A percentile compares a stretch with the other conserved stretches of the same genome.
Conservation (phyloP, 2,888 invertebrate species). For the Cybosia mesomella region DNA sequence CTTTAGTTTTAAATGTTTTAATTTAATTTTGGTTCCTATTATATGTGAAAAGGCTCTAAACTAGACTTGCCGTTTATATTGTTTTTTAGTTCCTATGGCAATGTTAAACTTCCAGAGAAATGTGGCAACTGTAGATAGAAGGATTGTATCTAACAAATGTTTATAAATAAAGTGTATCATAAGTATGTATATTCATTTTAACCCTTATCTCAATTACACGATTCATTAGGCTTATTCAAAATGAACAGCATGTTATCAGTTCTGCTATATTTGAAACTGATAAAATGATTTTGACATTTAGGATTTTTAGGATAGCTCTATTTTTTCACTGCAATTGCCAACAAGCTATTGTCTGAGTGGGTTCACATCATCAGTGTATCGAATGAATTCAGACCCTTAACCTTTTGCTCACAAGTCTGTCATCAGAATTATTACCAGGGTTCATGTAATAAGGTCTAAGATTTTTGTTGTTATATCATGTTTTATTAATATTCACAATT, state of each 20-base stretch:
- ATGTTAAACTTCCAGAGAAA: constrained; percentile 69
- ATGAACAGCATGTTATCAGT: neutral
- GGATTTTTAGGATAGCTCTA: neutral
- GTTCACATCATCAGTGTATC: neutral
- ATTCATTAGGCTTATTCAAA: neutral
- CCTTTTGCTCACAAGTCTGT: neutral
- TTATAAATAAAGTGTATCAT: constrained; percentile 72
- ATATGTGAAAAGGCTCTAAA: neutral
- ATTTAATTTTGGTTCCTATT: neutral
- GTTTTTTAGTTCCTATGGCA: constrained; percentile 42
- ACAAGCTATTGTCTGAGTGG: neutral
- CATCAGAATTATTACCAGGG: neutral
- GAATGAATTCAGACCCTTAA: neutral
- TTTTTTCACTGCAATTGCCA: neutral
- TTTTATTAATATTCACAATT: constrained; percentile 36
- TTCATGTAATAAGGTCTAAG: neutral
- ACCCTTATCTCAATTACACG: constrained; percentile 5
- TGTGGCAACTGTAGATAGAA: constrained; percentile 77
- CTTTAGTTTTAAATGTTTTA: neutral
- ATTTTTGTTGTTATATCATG: neutral
- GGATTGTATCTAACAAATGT: constrained; percentile 59
- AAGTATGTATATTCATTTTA: constrained; percentile 43
- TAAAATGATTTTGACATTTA: neutral
- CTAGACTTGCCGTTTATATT: neutral
- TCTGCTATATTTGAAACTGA: neutral